Evolutionary conservation across 2,888 invertebrate genomes (phyloP), one percentile per base, ranked within the genome.

Genomic region (Hedychridium roseum): DNA sequence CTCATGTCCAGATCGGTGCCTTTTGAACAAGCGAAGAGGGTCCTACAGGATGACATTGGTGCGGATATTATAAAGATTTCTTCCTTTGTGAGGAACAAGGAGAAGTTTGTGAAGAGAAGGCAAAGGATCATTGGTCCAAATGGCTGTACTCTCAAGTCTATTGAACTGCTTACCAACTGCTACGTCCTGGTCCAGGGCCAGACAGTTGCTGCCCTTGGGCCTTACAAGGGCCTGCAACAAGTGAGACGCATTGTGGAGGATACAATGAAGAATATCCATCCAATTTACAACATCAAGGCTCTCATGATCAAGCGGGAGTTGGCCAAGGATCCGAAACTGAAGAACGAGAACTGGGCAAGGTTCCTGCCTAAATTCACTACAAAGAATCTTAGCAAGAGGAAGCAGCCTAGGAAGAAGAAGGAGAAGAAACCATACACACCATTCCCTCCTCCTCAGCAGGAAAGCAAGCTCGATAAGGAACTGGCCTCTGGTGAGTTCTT

Each of bases 231-330:
- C 0, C 78, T 94, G 16, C 86, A 89, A 45, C 91, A 92, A 78
- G 92, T 93, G 0, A 83, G 97, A 44, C 88, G 91, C 64, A 92
- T 99, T 68, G 92, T 94, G 1, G 90, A 91, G 72, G 98, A 99
- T 66, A 97, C 97, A 0, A 97, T 99, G 97, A 94, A 93, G 74
- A 99, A 99, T 79, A 87, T 99, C 43, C 99, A 99, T 82, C 99
- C 99, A 1, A 94, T 99, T 78, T 98, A 97, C 74, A 97, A 97
- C 71, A 96, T 99, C 1, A 93, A 97, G 82, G 91, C 94, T 1
- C 80, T 99, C 39, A 98, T 99, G 97, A 97, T 99, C 39, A 98
- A 98, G 78, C 85, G 90, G 62, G 97, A 99, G 80, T 80, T 99
- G 44, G 90, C 91, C 68, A 97, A 96, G 80, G 94, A 99, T 82